These are phyloP conservation scores for Euplexia lucipara DNA, from an alignment of 2,888 invertebrate genomes.

Conservation along the genomic window DNA sequence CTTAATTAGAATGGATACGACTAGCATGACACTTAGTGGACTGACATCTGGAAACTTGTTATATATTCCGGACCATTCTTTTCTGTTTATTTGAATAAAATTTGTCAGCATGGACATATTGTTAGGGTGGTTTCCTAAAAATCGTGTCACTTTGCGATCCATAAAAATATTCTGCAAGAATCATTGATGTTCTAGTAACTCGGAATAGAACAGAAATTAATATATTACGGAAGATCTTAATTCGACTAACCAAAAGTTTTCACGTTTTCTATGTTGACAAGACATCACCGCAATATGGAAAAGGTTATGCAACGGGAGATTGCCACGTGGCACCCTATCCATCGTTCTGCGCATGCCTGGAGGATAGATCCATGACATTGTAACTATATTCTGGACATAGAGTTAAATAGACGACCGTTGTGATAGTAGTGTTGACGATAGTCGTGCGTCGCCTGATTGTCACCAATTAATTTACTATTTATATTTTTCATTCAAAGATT, in stretches of 20 bases:
- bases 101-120: too few relatives aligned
- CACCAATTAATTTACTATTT: not conserved
- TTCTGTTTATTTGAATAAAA: not conserved
- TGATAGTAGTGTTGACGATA: not conserved
- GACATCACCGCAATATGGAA: conserved; percentile 51
- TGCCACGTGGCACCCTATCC: conserved; percentile 82
- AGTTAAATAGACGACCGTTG: conserved; percentile 4
- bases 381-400: conserved; percentile 57
- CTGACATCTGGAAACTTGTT: conserved; percentile 22
- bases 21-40: conserved; percentile 38
- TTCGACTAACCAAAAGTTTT: not conserved
- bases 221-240: not conserved
- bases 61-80: conserved; percentile 5
- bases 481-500: not conserved
- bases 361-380: conserved; percentile 73
- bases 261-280: conserved; percentile 13
- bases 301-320: conserved; percentile 88
- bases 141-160: not conserved
- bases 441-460: not conserved
- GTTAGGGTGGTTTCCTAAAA: conserved; percentile 7
- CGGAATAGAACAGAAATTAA: too few relatives aligned
- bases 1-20: conserved; percentile 67
- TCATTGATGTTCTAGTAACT: not conserved
- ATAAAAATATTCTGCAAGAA: not conserved
- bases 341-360: conserved; percentile 81